Base-by-base conservation (phyloP, 1,140 invertebrate genomes). In the Heliconius eleuchia region DNA sequence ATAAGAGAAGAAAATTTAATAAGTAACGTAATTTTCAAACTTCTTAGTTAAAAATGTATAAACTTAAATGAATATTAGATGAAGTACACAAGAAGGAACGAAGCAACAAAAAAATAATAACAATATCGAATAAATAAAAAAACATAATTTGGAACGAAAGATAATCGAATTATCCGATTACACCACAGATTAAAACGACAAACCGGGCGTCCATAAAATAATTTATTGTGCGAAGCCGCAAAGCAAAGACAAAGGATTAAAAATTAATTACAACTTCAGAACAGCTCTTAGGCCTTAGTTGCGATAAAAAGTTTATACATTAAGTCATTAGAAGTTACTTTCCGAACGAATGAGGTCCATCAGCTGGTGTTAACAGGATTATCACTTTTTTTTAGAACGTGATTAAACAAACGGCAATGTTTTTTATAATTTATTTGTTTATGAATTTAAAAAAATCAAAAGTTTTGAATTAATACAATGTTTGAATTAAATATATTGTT, bases 231-330 rank as follows among this genome's bases (percentile, higher is more conserved):
- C 83, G 84, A 91, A 88, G 83, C 88, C 88, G 85, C 85, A 83
- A 90, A 90, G 86, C 89, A 86, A 87, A 86, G 85, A 89, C 87
- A 87, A 85, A 80, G 89, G 90, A 91, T 91, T 91, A 89, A 89
- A 91, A 89, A 90, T 90, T 91, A 91, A 90, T 91, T 89, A 91
- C 84, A 82, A 87, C 84, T 87, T 89, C 78, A 72, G 74, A 83
- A 85, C 82, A 85, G 84, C 83, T 85, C 87, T 87, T 78, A 73
- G 84, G 80, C 80, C 30, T 34, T 77, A 77, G 75, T 52, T 71
- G 74, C 71, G 83, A 83, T 81, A 82, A 86, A 89, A 89, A 85
- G 77, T 87, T 87, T 85, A 39, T 55, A 74, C 79, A 74, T 80
- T 57, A 80, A 80, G 75, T 80, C 79, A 80, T 80, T 80, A 80